Base-by-base conservation (phyloP, 1,140 invertebrate species). In the Acromyrmex echinatior region DNA sequence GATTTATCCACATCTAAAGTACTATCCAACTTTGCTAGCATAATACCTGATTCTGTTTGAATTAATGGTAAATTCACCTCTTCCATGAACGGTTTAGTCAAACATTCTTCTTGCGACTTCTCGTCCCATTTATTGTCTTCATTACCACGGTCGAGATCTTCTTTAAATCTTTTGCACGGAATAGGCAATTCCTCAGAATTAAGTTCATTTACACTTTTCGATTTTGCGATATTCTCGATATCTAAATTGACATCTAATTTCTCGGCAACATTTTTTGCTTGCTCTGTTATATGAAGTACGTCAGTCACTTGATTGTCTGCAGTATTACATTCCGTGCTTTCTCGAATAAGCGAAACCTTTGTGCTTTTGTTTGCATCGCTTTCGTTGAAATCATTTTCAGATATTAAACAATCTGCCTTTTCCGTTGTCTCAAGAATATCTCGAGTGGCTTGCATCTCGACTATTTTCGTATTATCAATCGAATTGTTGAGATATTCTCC, bases 1-100 rank as follows among this genome's bases (percentile, higher is more conserved):
- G 77, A 78, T 81, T 86, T 86, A 31, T 85, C 60, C 63, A 51
- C 60, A 25, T 58, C 35, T 35, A 76, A 82, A 25, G 25, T 66
- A 56, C 80, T 88, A 45, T 91, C 90, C 56, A 86, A 58, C 76
- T 91, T 91, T 5, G 63, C 6, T 35, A 81, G 65, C n/a, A 68
- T 78, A 63, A 86, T 28, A 31, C 70, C 73, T 28, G 65, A 45
- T 82, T 62, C 63, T 14, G 81, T 10, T n/a, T 86, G 86, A 70
- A 81, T 62, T 12, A 58, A 31, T 45, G 56, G 45, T 45, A 56
- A 56, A 68, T 60, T 68, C 12, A n/a, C 16, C 16, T 35, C 53
- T 28, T 81, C 74, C 18, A 25, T 12, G 3, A 68, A 74, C 28
- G 87, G 76, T 62, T 90, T 90, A 60, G 60, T 70, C 6, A 77